These are phyloP conservation scores for Sebastiscus tertius DNA, from an alignment of 2,797 vertebrate genomes.

Conservation along the genomic window DNA sequence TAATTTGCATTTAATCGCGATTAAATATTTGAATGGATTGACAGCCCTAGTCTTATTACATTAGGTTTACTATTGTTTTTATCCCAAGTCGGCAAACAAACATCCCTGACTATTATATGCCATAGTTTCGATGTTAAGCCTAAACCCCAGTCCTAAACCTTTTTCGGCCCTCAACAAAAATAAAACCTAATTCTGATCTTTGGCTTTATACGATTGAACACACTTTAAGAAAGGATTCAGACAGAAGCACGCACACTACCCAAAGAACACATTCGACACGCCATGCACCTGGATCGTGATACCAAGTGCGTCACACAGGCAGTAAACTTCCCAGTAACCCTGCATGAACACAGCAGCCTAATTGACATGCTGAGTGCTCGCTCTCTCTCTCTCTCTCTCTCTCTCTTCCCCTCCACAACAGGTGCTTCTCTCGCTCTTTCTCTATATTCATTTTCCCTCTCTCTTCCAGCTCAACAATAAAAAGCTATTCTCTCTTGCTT, in stretches of 20 bases:
- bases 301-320: conserved; percentile 29
- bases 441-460: conserved; percentile 46
- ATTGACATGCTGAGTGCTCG: conserved; percentile 67
- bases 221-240: neutral
- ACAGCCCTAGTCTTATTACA: neutral
- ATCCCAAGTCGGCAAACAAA: neutral
- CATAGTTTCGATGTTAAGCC: neutral
- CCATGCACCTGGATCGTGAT: conserved; percentile 36
- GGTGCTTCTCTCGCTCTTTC: conserved; percentile 62
- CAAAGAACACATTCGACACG: neutral
- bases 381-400: neutral
- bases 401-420: conserved; percentile 56
- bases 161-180: neutral
- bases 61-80: neutral
- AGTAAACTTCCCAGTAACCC: conserved; percentile 35
- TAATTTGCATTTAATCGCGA: no score
- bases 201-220: neutral
- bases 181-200: neutral
- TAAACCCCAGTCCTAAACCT: neutral
- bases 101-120: no score
- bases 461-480: conserved; percentile 70
- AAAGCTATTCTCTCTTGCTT: conserved; percentile 74
- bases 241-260: neutral
- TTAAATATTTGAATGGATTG: no score
- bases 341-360: conserved; percentile 48